Conservation (phyloP, 2,113 vertebrate species). For the Chauna torquata region DNA sequence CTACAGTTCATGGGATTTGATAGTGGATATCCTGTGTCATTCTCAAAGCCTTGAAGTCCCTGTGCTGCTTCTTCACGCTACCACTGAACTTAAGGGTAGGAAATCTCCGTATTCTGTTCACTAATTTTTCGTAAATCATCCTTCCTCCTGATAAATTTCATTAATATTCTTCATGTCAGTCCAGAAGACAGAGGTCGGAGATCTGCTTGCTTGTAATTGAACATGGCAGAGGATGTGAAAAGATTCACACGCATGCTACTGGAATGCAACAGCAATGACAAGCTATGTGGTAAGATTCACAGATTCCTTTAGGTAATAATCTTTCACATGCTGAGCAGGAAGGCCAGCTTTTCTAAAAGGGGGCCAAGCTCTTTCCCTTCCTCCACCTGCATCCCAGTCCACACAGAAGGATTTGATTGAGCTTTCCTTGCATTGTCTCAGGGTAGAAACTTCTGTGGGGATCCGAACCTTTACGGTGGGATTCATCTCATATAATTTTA, state of each 20-base stretch:
- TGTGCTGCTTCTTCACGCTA: not conserved
- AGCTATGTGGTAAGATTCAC: conserved; percentile 72
- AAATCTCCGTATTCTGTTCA: not conserved
- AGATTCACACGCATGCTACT: conserved; percentile 55
- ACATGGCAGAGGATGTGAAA: conserved; percentile 35
- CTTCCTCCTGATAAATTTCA: not conserved
- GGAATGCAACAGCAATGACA: conserved; percentile 74
- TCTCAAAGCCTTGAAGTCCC: not conserved
- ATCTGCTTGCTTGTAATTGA: not conserved
- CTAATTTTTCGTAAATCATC: not conserved
- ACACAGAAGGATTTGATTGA: not conserved
- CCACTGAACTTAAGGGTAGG: not conserved
- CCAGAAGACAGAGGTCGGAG: not conserved
- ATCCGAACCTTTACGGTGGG: not conserved
- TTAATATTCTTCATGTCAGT: not conserved
- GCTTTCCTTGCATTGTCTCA: not conserved
- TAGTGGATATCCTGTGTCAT: not conserved
- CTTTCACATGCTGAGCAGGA: not conserved
- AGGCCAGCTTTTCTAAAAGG: not conserved
- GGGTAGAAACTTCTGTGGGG: not conserved
- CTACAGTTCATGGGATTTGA: not conserved
- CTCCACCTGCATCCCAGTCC: not conserved
- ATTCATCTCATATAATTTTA: not conserved
- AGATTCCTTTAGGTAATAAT: not conserved
- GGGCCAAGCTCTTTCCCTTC: not conserved